Conservation (phyloP, 2,888 invertebrate species). For the Leptarthrus brevirostris region DNA sequence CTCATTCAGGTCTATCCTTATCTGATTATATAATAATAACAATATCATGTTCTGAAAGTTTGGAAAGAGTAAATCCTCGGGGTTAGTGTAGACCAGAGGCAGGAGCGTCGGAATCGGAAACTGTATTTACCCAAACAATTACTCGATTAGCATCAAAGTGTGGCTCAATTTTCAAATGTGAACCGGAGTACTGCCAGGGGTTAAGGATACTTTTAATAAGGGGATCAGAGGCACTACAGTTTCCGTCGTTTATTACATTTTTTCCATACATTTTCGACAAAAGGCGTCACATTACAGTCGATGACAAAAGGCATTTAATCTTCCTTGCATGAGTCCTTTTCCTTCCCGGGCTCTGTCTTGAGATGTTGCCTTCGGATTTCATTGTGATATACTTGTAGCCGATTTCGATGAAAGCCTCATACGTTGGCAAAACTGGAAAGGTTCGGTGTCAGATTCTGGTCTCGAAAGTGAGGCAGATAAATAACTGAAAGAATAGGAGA, state of each 20-base stretch:
- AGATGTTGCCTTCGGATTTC: constrained; percentile 5
- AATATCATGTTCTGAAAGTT: constrained; percentile 32
- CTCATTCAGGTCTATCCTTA: constrained; percentile 3
- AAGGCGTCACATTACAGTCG: constrained; percentile 23
- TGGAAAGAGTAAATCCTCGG: neutral
- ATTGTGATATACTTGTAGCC: constrained; percentile 35
- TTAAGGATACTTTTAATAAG: neutral
- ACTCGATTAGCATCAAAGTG: constrained; percentile 45
- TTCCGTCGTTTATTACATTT: constrained; percentile 39
- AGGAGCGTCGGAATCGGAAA: constrained; percentile 33
- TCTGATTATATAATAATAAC: constrained; percentile 48
- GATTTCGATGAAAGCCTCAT: constrained; percentile 10
- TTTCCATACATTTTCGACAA: constrained; percentile 15
- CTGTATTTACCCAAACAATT: constrained; percentile 47
- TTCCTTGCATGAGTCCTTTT: neutral
- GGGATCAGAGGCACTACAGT: constrained; percentile 21
- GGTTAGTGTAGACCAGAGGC: constrained; percentile 6
- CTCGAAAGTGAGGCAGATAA: neutral
- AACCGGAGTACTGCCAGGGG: neutral
- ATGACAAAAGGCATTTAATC: constrained; percentile 12
- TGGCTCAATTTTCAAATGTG: constrained; percentile 36
- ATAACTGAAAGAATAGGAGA: constrained; percentile 4
- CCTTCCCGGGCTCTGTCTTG: neutral
- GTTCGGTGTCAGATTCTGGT: constrained; percentile 10
- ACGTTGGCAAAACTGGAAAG: neutral